Percentiles rank a stretch among this genome's conserved stretches.
Evolutionary conservation across 92 coral and sea anemone species (phyloP).

Genomic region (Zoanthus gigantus): DNA sequence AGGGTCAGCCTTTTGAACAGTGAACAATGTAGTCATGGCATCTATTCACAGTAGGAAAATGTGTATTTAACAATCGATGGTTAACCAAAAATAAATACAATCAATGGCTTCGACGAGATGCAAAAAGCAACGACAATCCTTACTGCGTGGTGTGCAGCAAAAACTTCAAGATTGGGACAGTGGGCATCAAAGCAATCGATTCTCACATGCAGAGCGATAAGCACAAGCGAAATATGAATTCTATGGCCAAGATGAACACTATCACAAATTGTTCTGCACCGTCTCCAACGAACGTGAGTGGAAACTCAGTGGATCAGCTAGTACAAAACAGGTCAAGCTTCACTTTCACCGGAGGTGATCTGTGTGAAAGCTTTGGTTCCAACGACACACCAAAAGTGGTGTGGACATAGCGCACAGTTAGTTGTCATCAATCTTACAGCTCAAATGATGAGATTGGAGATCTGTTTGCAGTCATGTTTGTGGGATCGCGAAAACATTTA

Average conservation of each 20-base stretch:
- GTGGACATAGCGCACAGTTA: slow-evolving; percentile 1
- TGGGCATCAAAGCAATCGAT: no score
- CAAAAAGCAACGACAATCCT: slow-evolving; percentile 18
- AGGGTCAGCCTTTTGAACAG: neutral
- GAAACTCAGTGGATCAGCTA: neutral
- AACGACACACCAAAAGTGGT: slow-evolving; percentile 11
- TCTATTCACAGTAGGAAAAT: neutral
- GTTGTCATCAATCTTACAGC: slow-evolving; percentile 25
- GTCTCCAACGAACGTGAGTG: neutral
- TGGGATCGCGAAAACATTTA: slow-evolving; percentile 21
- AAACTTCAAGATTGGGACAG: no score
- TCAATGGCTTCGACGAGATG: slow-evolving; percentile 17
- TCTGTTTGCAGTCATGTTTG: slow-evolving; percentile 28
- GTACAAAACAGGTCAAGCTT: neutral
- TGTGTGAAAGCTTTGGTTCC: slow-evolving; percentile 15
- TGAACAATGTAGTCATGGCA: slow-evolving; percentile 13
- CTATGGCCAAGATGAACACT: slow-evolving; percentile 23
- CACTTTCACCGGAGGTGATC: neutral
- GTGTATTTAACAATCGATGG: slow-evolving; percentile 18
- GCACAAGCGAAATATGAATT: neutral
- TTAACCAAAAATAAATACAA: slow-evolving; percentile 15
- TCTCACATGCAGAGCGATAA: no score
- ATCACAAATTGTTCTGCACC: neutral
- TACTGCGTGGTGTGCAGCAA: neutral
- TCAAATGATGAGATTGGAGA: slow-evolving; percentile 5